A percentile compares a stretch with the other conserved stretches of the same genome.
Evolutionary conservation across 1,140 invertebrate genomes (phyloP).

Genomic region (Galleria mellonella): DNA sequence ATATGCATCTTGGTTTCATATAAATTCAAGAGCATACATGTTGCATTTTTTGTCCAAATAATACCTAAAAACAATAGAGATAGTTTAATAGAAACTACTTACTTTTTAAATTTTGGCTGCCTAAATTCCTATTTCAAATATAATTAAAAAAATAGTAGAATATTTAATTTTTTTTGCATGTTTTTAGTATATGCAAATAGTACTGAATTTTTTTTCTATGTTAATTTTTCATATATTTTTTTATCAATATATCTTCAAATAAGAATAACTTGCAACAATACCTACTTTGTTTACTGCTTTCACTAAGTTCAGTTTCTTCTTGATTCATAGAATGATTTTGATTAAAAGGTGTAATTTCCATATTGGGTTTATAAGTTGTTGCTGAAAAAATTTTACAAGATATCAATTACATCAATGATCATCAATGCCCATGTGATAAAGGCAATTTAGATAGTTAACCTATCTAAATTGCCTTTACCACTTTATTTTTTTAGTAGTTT

Average conservation of each 20-base stretch:
- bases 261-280: slow-evolving; percentile 8
- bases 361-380: slow-evolving; percentile 35
- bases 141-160: too few relatives aligned
- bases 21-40: slow-evolving; percentile 40
- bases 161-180: too few relatives aligned
- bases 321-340: slow-evolving; percentile 28
- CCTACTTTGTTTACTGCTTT: slow-evolving; percentile 50
- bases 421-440: too few relatives aligned
- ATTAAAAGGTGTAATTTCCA: slow-evolving; percentile 32
- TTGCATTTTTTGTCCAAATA: slow-evolving; percentile 53
- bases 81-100: background rate
- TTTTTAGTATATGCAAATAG: too few relatives aligned
- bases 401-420: slow-evolving; percentile 6
- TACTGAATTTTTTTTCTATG: too few relatives aligned
- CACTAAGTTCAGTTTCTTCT: slow-evolving; percentile 37
- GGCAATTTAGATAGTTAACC: too few relatives aligned
- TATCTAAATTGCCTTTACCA: too few relatives aligned
- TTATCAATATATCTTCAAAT: too few relatives aligned
- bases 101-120: too few relatives aligned
- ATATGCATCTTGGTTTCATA: slow-evolving; percentile 54
- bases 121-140: too few relatives aligned
- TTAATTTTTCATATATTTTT: too few relatives aligned
- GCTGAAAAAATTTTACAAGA: slow-evolving; percentile 11
- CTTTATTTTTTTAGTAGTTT: too few relatives aligned
- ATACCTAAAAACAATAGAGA: slow-evolving; percentile 29